Evolutionary conservation across 2,888 invertebrate genomes (phyloP).

Genomic region (Acrocyrtus sp.): DNA sequence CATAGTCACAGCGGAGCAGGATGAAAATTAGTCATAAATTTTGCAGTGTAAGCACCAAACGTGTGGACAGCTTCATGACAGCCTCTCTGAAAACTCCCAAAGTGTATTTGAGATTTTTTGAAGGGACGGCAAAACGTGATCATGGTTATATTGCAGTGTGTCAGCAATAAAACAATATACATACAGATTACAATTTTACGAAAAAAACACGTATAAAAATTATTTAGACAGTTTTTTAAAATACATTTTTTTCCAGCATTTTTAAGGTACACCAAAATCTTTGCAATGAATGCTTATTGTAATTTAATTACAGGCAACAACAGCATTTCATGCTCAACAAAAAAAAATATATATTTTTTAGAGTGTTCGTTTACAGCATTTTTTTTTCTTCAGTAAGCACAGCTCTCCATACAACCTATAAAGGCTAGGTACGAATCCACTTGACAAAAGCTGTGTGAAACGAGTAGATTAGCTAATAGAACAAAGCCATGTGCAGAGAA

Average conservation of each 20-base stretch:
- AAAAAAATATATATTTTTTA: not conserved
- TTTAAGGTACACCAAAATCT: not conserved
- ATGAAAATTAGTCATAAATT: too few relatives aligned
- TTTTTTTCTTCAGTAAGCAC: too few relatives aligned
- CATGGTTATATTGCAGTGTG: too few relatives aligned
- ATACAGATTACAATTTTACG: slow-evolving; percentile 2
- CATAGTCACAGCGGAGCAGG: too few relatives aligned
- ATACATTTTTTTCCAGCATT: not conserved
- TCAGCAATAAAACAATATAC: too few relatives aligned
- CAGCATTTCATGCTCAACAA: slow-evolving; percentile 4
- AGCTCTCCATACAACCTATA: too few relatives aligned
- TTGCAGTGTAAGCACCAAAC: too few relatives aligned
- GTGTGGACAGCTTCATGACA: too few relatives aligned
- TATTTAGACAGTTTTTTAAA: not conserved
- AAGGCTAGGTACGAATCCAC: not conserved
- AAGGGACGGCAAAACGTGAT: not conserved
- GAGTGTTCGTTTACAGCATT: not conserved
- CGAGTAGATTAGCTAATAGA: not conserved
- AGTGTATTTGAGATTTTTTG: not conserved
- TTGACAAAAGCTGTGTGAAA: not conserved
- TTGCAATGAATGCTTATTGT: slow-evolving; percentile 9
- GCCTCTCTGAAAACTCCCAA: too few relatives aligned
- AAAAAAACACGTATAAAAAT: not conserved
- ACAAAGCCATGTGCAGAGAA: not conserved
- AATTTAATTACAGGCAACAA: slow-evolving; percentile 29